phyloP scores from a whole-genome alignment of 2,797 vertebrate genomes.

The Enteromius fasciolatus region DNA sequence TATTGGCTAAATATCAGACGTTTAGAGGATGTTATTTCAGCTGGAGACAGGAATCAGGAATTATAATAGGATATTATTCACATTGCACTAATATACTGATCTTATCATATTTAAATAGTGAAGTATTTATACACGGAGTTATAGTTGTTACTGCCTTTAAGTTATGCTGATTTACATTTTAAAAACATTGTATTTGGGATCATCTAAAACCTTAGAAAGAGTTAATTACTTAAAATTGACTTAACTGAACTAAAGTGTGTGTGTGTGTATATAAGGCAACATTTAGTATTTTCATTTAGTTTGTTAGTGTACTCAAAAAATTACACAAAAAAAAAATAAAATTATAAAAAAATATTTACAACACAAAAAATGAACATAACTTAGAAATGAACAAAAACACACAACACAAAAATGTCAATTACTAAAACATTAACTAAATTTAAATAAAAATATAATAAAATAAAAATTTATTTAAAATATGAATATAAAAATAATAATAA shows the following conservation, averaged over 20 bases:
- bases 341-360: too few species aligned
- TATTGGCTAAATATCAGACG: not conserved
- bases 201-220: not conserved
- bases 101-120: not conserved
- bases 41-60: not conserved
- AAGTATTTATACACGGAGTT: not conserved
- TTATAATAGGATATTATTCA: not conserved
- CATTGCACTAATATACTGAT: not conserved
- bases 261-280: not conserved
- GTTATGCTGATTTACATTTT: not conserved
- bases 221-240: not conserved
- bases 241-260: too few species aligned
- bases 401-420: too few species aligned
- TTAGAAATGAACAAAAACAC: too few species aligned
- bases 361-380: too few species aligned
- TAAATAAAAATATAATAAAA: not conserved
- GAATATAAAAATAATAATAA: too few species aligned
- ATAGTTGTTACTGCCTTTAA: not conserved
- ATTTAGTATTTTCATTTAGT: not conserved
- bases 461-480: not conserved
- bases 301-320: not conserved
- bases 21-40: constrained; percentile 13
- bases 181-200: not conserved
- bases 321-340: too few species aligned
- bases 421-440: too few species aligned